Conservation (phyloP, 37 sponge, comb jelly and placozoan species). For the Aphrocallistes beatrix region DNA sequence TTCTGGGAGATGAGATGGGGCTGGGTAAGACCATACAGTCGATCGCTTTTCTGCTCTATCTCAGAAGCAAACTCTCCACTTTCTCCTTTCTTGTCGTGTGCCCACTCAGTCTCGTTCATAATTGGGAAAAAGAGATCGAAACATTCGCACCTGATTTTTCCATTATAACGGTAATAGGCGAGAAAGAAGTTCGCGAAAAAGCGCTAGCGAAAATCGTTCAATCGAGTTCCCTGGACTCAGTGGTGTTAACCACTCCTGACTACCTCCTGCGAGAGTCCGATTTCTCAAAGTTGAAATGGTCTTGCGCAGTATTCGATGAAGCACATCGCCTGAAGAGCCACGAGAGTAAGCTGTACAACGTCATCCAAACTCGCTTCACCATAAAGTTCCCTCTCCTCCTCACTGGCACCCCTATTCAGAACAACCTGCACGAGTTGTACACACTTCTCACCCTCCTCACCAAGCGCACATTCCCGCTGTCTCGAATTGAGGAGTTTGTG, state of each 20-base stretch:
- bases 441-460: slow-evolving; percentile 51
- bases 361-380: neutral
- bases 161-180: neutral
- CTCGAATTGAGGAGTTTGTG: slow-evolving; percentile 25
- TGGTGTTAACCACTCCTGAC: neutral
- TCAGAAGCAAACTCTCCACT: neutral
- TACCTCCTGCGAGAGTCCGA: neutral
- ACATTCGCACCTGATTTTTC: slow-evolving; percentile 21
- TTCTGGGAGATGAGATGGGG: slow-evolving; percentile 80
- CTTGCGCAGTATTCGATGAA: slow-evolving; percentile 56
- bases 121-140: slow-evolving; percentile 48
- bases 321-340: slow-evolving; percentile 68
- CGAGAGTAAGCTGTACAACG: slow-evolving; percentile 40
- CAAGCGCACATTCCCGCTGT: slow-evolving; percentile 28
- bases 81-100: slow-evolving; percentile 40
- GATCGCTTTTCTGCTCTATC: slow-evolving; percentile 40
- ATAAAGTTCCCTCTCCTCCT: slow-evolving; percentile 37
- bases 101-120: slow-evolving; percentile 51
- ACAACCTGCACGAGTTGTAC: slow-evolving; percentile 69
- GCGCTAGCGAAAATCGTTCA: neutral
- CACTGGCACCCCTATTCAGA: slow-evolving; percentile 74
- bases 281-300: slow-evolving; percentile 44
- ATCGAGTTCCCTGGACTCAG: neutral
- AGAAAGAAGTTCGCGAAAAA: neutral
- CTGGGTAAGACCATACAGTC: slow-evolving; percentile 67